phyloP scores from a whole-genome alignment of 1,140 invertebrate species.

The Epicauta chinensis region DNA sequence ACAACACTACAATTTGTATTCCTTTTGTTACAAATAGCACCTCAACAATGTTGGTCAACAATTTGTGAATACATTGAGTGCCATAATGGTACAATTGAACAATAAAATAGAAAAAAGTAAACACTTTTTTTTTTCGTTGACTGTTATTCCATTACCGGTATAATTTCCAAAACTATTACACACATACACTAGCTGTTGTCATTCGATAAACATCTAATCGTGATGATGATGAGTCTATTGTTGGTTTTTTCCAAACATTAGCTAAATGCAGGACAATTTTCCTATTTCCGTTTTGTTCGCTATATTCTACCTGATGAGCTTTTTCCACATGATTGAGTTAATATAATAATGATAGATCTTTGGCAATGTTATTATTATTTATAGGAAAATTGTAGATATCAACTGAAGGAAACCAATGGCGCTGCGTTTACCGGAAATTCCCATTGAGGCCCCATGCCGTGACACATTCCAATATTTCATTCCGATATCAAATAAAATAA shows the following conservation, averaged over 20 bases:
- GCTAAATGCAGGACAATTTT: constrained; percentile 10
- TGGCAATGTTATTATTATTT: no score
- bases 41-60: constrained; percentile 11
- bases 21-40: constrained; percentile 2
- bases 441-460: constrained; percentile 1
- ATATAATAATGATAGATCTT: no score
- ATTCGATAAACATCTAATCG: constrained; percentile 30
- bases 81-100: background rate
- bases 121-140: no score
- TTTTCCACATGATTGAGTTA: no score
- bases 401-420: no score
- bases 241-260: constrained; percentile 19
- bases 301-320: constrained; percentile 9
- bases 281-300: constrained; percentile 8
- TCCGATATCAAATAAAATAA: constrained; percentile 15
- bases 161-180: constrained; percentile 41
- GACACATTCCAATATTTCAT: constrained; percentile 23
- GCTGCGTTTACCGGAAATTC: no score
- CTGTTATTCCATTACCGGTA: constrained; percentile 8
- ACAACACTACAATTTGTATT: no score
- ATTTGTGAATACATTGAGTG: constrained; percentile 14
- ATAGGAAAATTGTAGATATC: no score
- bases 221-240: constrained; percentile 21
- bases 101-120: no score
- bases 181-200: constrained; percentile 32